Evolutionary conservation across 2,113 vertebrate genomes (phyloP), one percentile per base, ranked within the genome.

Genomic region (Nesoenas mayeri): DNA sequence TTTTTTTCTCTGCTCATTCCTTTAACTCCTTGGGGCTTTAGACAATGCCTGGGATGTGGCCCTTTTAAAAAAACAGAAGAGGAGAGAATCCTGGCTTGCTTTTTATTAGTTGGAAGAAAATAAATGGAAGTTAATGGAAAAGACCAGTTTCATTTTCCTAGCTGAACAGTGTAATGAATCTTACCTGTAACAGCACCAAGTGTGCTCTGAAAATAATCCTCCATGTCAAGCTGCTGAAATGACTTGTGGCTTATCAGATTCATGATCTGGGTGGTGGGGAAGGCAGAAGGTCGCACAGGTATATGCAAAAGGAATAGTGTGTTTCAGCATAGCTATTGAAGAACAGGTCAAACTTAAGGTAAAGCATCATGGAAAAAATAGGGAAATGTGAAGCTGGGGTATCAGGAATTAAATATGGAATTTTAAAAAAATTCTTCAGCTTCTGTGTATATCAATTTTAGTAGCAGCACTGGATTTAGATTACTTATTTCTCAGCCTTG

Each of bases 71-170:
- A 94, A 93, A 91, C 58, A 51, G 47, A 75, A 57, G 24, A n/a
- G 31, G 54, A 47, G 36, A 26, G 78, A 70, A 31, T 79, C 20
- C 42, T 64, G 34, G 5, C 62, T 50, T 92, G 57, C 26, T 83
- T 78, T 92, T 82, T 82, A 61, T 89, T 85, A 88, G 48, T 21
- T 92, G 65, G 38, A 60, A 72, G 42, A 65, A 67, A 92, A 95
- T 57, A 71, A 86, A 73, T 85, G 34, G 51, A 79, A 54, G 34
- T 60, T 84, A 94, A 92, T 65, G 69, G 53, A 71, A 77, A 80
- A 72, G 24, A 51, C 15, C 40, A 11, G 22, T 92, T 92, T 73
- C 36, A 17, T 0, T 54, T 93, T 92, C 47, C 42, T 71, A 25
- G 15, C 47, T 74, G 65, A 74, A 64, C 56, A 28, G 12, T 42